These are phyloP conservation scores for Diplodus sargus DNA, from an alignment of 2,797 vertebrate genomes.

Conservation along the genomic window DNA sequence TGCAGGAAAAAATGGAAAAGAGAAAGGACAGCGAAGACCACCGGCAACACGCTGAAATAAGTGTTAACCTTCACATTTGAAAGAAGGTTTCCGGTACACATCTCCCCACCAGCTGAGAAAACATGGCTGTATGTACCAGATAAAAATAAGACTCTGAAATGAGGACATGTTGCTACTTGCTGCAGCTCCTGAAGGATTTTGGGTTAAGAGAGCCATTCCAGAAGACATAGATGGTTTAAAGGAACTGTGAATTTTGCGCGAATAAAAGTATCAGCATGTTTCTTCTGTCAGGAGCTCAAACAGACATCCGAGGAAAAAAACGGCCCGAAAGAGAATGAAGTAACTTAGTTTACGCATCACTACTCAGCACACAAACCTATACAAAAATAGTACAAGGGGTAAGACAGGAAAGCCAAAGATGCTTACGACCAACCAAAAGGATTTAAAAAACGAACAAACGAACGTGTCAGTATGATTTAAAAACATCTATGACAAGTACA, in stretches of 20 bases:
- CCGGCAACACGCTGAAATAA: background rate
- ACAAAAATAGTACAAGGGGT: too few species aligned
- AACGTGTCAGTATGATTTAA: too few species aligned
- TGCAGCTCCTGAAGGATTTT: background rate
- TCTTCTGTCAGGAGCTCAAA: background rate
- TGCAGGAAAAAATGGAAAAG: slow-evolving; percentile 4
- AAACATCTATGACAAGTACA: too few species aligned
- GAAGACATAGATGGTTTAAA: background rate
- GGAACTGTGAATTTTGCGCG: background rate
- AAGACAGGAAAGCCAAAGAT: background rate
- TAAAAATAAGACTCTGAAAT: background rate
- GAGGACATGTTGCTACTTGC: background rate
- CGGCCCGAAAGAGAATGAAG: background rate
- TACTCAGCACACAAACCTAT: too few species aligned
- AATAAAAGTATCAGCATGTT: background rate
- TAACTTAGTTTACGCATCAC: too few species aligned
- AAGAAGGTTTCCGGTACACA: background rate
- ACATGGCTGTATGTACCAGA: background rate
- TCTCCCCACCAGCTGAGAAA: slow-evolving; percentile 16
- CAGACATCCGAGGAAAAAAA: background rate
- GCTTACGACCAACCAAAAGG: background rate
- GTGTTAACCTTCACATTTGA: background rate
- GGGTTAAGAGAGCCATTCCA: background rate
- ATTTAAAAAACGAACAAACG: too few species aligned
- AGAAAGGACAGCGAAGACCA: background rate